These are phyloP conservation scores for Drosophila mojavensis DNA, from an alignment of 1,140 invertebrate species.

Conservation along the genomic window DNA sequence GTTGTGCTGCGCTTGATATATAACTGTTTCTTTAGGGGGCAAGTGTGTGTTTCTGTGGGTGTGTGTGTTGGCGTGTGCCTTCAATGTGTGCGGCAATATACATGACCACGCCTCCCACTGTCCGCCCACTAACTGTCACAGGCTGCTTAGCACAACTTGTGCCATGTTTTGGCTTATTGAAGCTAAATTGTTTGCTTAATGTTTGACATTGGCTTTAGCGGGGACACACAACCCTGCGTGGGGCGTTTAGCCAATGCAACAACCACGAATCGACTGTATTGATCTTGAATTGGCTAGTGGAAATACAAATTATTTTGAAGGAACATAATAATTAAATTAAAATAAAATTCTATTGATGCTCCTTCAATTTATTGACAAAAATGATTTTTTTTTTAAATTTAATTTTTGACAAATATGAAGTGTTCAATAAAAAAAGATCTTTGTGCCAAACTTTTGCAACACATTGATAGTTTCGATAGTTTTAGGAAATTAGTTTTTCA, in stretches of 20 bases:
- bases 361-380: too few relatives aligned
- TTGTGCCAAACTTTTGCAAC: background rate
- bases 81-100: constrained; percentile 8
- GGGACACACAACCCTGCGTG: background rate
- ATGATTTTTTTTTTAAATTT: too few relatives aligned
- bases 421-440: too few relatives aligned
- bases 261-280: background rate
- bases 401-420: too few relatives aligned
- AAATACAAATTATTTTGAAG: too few relatives aligned
- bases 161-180: constrained; percentile 59
- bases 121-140: background rate
- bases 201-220: constrained; percentile 8
- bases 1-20: constrained; percentile 46
- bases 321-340: too few relatives aligned
- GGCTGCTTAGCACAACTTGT: background rate
- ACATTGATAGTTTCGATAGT: background rate
- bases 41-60: background rate
- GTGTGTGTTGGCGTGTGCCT: constrained; percentile 51
- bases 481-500: background rate
- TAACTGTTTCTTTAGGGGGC: constrained; percentile 37
- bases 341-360: too few relatives aligned
- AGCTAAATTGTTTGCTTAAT: constrained; percentile 74
- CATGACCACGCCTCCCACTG: constrained; percentile 1
- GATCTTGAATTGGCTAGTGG: too few relatives aligned
- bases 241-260: constrained; percentile 4